Base-by-base conservation (phyloP, 2,797 vertebrate genomes). In the Anniella stebbinsi region DNA sequence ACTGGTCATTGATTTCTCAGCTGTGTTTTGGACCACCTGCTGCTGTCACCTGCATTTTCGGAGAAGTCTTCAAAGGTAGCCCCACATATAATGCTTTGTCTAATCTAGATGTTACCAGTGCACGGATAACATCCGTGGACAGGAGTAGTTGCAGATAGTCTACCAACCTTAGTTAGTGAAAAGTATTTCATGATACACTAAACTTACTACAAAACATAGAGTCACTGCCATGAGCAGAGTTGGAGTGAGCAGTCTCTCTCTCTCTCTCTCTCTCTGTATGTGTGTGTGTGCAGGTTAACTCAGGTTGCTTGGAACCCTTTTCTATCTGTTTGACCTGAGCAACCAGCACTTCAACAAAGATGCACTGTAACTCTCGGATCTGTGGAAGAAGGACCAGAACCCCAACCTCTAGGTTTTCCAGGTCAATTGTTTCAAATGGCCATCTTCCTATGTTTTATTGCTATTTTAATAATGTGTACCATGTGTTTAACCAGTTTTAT, bases 311-410 rank as follows among this genome's bases (percentile, higher is more conserved):
- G 76, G 45, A 33, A 57, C 9, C 33, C 23, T 10, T 82, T 36
- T 41, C 80, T 28, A 23, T 72, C n/a, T 70, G 0, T 0, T 36
- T 48, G 57, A 70, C 0, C 0, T 76, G 54, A 60, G 3, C 38
- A 69, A 21, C 38, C 12, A 21, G 57, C 5, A 25, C 4, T 70
- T 81, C 38, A 13, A 0, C 2, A 51, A 28, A 48, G 69, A 57
- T 73, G 69, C 18, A 12, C 70, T 60, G 75, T 75, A 41, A 41
- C 38, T 30, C 67, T 69, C 57, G 36, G 45, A 80, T 36, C n/a
- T 80, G 45, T 70, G 17, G 9, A 30, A 38, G 9, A 30, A 38
- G 2, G 69, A 57, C 4, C 12, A 80, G 17, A 28, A 1, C 23
- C 10, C 36, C 76, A 13, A 57, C 13, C 80, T 60, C 69, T 10